A percentile compares a stretch with the other conserved stretches of the same genome.
Evolutionary conservation across 2,797 vertebrate genomes (phyloP).

Genomic region (Spondyliosoma cantharus): DNA sequence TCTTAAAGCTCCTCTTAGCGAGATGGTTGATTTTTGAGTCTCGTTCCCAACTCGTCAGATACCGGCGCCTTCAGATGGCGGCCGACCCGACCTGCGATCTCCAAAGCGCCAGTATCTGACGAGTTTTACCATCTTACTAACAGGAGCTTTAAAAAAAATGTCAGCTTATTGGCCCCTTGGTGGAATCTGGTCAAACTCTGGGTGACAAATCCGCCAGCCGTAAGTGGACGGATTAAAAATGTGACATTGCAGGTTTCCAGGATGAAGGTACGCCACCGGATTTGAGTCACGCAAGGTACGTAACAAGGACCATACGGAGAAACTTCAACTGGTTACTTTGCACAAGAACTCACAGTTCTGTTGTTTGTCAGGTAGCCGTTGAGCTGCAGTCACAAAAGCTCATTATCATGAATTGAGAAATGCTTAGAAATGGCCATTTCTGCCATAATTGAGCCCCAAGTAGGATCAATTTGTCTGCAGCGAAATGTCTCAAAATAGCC

Average conservation of each 20-base stretch:
- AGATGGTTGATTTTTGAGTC: too few species aligned
- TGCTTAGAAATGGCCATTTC: neutral
- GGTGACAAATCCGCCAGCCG: neutral
- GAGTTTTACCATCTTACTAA: too few species aligned
- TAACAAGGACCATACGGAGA: neutral
- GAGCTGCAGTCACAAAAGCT: too few species aligned
- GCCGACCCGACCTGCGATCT: too few species aligned
- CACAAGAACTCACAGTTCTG: neutral
- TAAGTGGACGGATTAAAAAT: neutral
- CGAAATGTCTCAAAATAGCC: slow-evolving; percentile 1
- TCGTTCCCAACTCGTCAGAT: too few species aligned
- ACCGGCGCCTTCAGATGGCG: too few species aligned
- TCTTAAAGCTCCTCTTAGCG: too few species aligned
- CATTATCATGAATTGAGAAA: too few species aligned
- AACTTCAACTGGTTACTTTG: neutral
- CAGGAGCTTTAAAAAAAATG: neutral
- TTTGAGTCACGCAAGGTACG: too few species aligned
- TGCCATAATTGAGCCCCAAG: neutral
- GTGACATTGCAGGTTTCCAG: neutral
- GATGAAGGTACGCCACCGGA: neutral
- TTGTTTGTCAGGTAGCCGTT: too few species aligned
- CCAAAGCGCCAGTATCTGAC: too few species aligned
- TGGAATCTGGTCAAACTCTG: neutral
- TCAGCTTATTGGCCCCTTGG: neutral
- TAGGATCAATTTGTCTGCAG: neutral